Base-by-base conservation (phyloP, 2,888 invertebrate species). In the Drepanosiphum platanoidis region DNA sequence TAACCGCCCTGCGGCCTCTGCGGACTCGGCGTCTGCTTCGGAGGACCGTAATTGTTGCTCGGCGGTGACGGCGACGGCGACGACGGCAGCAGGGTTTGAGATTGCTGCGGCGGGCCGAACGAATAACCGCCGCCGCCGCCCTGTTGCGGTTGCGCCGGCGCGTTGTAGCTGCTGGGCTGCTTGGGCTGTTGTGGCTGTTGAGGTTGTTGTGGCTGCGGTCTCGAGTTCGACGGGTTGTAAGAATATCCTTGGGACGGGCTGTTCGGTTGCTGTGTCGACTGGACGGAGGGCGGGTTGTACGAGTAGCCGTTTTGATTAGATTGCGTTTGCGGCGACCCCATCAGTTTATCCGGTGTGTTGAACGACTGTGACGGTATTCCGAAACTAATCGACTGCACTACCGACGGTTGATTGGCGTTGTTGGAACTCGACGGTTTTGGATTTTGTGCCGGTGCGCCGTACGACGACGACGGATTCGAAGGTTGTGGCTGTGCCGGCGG, bases 401-500 rank as follows among this genome's bases (percentile, higher is more conserved):
- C 75, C 27, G 84, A 27, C 89, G 89, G 84, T 58, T 84, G 84
- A 39, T 75, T 70, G n/a, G 91, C 90, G 82, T 90, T 91, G 58
- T 82, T 86, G 13, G 52, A n/a, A 13, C 42, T 74, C 7, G 80
- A 68, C 27, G 86, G 71, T 58, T 75, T 86, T 46, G 83, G 30
- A 72, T 30, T 61, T 13, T n/a, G n/a, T n/a, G n/a, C n/a, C n/a
- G n/a, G n/a, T n/a, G n/a, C n/a, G n/a, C n/a, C n/a, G n/a, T n/a
- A n/a, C 30, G 71, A 22, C 5, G 71, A 52, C 7, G 71, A 34
- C 13, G 91, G 91, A 86, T 92, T 90, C n/a, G n/a, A n/a, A 15
- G 80, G 61, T 39, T 42, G 66, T 52, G 68, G 68, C 58, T 81
- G 32, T 7, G 8, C 71, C 30, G 1, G 27, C 87, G 90, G 90